phyloP scores from a whole-genome alignment of 2,797 vertebrate genomes.

The Tadarida brasiliensis region DNA sequence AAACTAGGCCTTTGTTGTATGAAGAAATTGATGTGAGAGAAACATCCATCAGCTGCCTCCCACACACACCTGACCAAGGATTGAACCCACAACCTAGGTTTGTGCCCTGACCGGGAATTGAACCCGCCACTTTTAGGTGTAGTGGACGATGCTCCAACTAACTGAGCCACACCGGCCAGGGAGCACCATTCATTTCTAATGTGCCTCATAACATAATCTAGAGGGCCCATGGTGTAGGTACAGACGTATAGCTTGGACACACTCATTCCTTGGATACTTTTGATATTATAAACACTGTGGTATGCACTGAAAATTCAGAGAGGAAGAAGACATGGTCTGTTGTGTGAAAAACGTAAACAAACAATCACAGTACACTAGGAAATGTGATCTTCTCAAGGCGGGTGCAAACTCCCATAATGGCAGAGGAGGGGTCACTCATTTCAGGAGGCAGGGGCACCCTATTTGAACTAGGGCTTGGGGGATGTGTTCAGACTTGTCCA shows the following conservation, averaged over 20 bases:
- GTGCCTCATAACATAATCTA: neutral
- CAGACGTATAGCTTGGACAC: neutral
- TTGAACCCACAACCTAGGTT: neutral
- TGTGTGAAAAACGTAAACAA: neutral
- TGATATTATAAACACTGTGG: neutral
- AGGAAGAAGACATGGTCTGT: neutral
- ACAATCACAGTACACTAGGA: neutral
- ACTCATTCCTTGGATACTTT: neutral
- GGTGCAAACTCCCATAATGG: neutral
- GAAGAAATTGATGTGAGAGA: neutral
- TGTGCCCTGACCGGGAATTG: neutral
- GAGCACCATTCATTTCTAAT: neutral
- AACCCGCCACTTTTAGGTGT: neutral
- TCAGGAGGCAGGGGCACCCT: accelerated
- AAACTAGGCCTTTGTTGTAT: neutral
- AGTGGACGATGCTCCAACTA: neutral
- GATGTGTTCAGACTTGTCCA: neutral
- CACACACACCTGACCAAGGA: neutral
- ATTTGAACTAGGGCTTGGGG: neutral
- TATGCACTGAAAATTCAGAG: neutral
- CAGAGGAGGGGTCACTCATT: neutral
- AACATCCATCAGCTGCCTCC: neutral
- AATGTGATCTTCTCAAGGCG: neutral
- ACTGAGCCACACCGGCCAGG: neutral
- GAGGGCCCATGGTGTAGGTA: neutral